A percentile compares a stretch with the other conserved stretches of the same genome.
phyloP scores from a whole-genome alignment of 2,888 invertebrate species.

The Polietes domitor region DNA sequence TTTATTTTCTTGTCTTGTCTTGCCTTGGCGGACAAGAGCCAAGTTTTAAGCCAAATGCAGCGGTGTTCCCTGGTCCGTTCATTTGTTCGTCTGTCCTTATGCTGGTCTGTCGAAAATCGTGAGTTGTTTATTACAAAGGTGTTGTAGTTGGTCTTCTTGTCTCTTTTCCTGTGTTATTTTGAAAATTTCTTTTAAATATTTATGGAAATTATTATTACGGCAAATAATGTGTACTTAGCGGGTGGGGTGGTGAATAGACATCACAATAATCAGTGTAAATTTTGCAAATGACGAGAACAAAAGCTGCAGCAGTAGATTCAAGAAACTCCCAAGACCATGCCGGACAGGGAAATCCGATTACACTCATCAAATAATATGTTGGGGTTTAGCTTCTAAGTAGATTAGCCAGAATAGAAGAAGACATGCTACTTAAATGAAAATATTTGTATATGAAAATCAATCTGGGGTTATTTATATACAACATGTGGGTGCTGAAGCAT shows the following conservation, averaged over 20 bases:
- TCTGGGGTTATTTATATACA: no score
- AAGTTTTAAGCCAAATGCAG: neutral
- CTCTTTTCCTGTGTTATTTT: constrained; percentile 12
- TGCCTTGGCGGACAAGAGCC: constrained; percentile 35
- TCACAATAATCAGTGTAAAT: constrained; percentile 8
- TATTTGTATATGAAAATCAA: no score
- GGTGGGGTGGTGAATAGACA: neutral
- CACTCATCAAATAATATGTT: no score
- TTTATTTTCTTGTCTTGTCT: constrained; percentile 5
- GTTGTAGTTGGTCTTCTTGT: constrained; percentile 34
- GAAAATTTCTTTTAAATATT: constrained; percentile 48
- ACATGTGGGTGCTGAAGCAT: no score
- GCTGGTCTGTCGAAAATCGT: constrained; percentile 51
- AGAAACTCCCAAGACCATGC: neutral
- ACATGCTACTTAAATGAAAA: no score
- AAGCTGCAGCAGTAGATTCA: neutral
- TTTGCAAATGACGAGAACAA: neutral
- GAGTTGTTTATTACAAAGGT: constrained; percentile 61
- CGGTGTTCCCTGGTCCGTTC: neutral
- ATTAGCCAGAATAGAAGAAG: no score
- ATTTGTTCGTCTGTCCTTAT: constrained; percentile 36
- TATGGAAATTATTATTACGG: constrained; percentile 54
- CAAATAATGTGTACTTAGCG: neutral
- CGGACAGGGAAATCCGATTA: constrained; percentile 20
- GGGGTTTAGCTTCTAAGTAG: no score